These are phyloP conservation scores for Dipodomys ordii DNA, from an alignment of 2,113 vertebrate species.

Conservation along the genomic window DNA sequence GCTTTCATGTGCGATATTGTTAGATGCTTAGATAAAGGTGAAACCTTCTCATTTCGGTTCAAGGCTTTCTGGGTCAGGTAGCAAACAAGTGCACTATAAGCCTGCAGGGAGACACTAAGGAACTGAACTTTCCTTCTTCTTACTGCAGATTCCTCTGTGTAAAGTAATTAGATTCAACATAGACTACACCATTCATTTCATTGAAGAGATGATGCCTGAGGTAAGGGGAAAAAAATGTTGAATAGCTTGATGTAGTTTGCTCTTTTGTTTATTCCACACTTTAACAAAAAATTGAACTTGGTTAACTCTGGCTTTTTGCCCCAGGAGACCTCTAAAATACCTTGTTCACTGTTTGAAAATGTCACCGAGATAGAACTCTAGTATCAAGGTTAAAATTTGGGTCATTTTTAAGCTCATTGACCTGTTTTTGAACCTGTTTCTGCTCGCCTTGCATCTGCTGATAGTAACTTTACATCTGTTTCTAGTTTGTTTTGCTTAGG, in stretches of 20 bases:
- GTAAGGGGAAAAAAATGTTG: constrained; percentile 87
- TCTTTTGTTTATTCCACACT: constrained; percentile 45
- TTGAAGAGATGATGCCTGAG: constrained; percentile 99
- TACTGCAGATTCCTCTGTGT: constrained; percentile 96
- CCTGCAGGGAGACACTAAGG: background rate
- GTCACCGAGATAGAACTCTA: background rate
- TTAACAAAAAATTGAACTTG: constrained; percentile 43
- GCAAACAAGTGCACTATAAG: background rate
- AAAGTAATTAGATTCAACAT: constrained; percentile 99
- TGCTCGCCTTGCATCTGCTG: constrained; percentile 4
- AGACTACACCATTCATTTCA: constrained; percentile 99
- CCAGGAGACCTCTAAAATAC: background rate
- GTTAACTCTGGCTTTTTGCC: constrained; percentile 21
- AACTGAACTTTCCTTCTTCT: constrained; percentile 74
- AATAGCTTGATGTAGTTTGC: constrained; percentile 51
- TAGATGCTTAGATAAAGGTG: background rate
- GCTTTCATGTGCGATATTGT: background rate
- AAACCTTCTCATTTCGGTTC: background rate
- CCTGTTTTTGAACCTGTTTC: constrained; percentile 47
- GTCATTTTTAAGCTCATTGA: constrained; percentile 46
- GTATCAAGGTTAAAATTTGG: constrained; percentile 43
- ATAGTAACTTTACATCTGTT: constrained; percentile 67
- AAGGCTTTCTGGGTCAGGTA: background rate
- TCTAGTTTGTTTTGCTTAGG: constrained; percentile 62
- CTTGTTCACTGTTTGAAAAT: constrained; percentile 8